phyloP scores from a whole-genome alignment of 1,140 invertebrate species.

The Drosophila neocordata region DNA sequence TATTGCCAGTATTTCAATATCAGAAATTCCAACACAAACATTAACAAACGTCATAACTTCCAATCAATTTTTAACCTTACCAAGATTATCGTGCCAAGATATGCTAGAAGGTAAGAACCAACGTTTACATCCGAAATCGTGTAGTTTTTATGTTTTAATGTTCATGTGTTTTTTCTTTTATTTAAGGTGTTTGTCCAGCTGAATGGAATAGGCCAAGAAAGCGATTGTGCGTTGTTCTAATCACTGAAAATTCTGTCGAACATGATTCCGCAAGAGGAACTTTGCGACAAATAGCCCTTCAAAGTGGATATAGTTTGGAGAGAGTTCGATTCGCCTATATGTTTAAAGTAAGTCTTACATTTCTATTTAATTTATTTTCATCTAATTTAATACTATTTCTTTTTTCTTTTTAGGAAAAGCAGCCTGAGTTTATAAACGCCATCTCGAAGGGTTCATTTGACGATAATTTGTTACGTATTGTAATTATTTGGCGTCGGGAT shows the following conservation, averaged over 20 bases:
- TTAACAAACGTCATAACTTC: constrained; percentile 94
- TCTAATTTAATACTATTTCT: neutral
- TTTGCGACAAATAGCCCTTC: constrained; percentile 88
- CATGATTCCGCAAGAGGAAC: constrained; percentile 86
- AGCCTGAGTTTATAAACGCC: constrained; percentile 74
- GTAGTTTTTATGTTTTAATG: neutral
- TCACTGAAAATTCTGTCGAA: constrained; percentile 88
- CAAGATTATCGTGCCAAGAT: constrained; percentile 95
- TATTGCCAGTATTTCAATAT: constrained; percentile 93
- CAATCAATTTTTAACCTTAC: constrained; percentile 94
- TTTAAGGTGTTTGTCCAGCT: constrained; percentile 89
- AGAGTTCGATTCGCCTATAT: constrained; percentile 93
- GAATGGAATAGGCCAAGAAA: constrained; percentile 92
- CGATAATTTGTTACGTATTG: constrained; percentile 88
- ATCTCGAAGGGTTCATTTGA: constrained; percentile 82
- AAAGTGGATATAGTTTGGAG: constrained; percentile 86
- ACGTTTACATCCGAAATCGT: too few relatives aligned
- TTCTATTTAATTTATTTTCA: neutral
- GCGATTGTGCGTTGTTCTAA: constrained; percentile 93
- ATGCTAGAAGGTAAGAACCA: constrained; percentile 76
- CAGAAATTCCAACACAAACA: constrained; percentile 93
- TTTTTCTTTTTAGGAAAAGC: constrained; percentile 63
- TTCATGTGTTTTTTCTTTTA: neutral
- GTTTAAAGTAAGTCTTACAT: constrained; percentile 66
- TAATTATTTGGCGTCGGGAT: constrained; percentile 95